Evolutionary conservation across 2,797 vertebrate genomes (phyloP), one percentile per base, ranked within the genome.

Genomic region (Chromobotia macracanthus): DNA sequence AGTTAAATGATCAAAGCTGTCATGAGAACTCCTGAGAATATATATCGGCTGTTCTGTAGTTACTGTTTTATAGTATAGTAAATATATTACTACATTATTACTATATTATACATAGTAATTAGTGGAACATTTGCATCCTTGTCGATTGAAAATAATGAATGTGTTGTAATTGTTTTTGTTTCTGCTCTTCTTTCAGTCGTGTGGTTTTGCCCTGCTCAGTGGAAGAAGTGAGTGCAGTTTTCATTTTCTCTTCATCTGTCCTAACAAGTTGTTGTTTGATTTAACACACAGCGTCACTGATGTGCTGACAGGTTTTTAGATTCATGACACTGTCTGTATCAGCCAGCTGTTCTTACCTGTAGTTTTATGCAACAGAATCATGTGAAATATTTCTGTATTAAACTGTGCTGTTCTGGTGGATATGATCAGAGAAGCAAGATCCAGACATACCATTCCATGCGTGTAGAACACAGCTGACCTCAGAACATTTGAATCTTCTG

Each of bases 151-250:
- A 28, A 4, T 28, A 4, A 28, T 28, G 28, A 28, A 28, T 56
- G 11, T 16, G 71, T 21, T 18, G 5, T 79, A 64, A 28, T 28
- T 74, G 0, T 53, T 77, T 77, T 1, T 44, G 2, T 82, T 12
- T 85, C 25, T 84, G 18, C 85, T 83, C 82, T 31, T 83, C 67
- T 91, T 91, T 69, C 89, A 98, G 97, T 91, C 97, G 97, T 79
- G 96, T 99, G 90, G 95, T 97, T 88, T 93, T 99, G 87, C 97
- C 97, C 10, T 97, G 96, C 92, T 98, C 97, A 5, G 97, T 98
- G 87, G 96, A 97, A 92, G 97, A 98, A 95, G 97, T 98, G 92
- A 85, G 84, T 80, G 2, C 2, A 15, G 18, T 7, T 2, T 38
- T 46, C 10, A 68, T n/a, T 60, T 65, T 18, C 46, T 6, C 25